Base-by-base conservation (phyloP, 2,113 vertebrate species). In the Panurus biarmicus region DNA sequence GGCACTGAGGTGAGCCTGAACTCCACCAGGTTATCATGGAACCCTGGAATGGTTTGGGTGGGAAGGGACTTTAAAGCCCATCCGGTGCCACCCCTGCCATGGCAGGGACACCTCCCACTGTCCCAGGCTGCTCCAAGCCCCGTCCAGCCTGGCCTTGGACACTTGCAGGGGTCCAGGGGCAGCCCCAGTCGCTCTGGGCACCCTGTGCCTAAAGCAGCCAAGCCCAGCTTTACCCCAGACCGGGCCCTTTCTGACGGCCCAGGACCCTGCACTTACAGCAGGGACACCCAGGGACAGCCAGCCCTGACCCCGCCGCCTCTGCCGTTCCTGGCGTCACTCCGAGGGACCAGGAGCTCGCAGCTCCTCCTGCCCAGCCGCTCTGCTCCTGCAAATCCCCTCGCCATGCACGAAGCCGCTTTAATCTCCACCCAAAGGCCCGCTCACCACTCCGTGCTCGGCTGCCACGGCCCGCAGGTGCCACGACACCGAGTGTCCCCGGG, bases 101-200 rank as follows among this genome's bases (percentile, higher is more conserved):
- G 38, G 69, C 24, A 82, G n/a, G 70, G 40, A 48, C 69, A 61
- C 21, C 62, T 61, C 0, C 42, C 77, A 35, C 47, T 6, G 1
- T 6, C 62, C 54, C 70, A 48, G 47, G 29, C 0, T 22, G 51
- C 76, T 66, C 76, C 69, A 3, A 56, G 2, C 17, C 14, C 66
- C 0, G 1, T 53, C 69, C 69, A 75, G 1, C 54, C 54, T 9
- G 70, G 38, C n/a, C 47, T 42, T 19, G 54, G 71, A 0, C 78
- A 69, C 35, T 75, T 0, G 17, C 87, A 82, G 62, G n/a, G 78
- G 19, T 35, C 25, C 53, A 66, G 47, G 38, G 11, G 29, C 60
- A 89, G 53, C n/a, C 69, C 1, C 86, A 67, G 61, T 45, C 22
- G 10, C 42, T 71, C 56, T 18, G 74, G 23, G 21, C 3, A 6